Conservation (phyloP, 2,888 invertebrate species). For the Phortica okadai region DNA sequence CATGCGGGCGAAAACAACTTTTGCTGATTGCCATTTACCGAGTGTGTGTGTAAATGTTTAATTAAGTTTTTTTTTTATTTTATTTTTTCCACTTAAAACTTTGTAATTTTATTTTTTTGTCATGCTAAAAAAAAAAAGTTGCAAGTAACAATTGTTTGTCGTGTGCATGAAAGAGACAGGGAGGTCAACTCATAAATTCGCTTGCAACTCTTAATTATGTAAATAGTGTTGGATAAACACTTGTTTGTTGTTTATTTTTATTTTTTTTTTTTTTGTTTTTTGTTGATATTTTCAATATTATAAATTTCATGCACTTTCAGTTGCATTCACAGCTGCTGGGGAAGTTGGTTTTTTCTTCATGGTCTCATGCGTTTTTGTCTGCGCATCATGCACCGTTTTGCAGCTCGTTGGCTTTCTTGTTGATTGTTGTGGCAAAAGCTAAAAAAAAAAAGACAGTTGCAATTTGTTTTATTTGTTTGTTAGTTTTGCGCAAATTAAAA, state of each 20-base stretch:
- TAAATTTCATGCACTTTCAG: conserved; percentile 52
- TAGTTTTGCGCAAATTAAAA: conserved; percentile 57
- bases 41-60: neutral
- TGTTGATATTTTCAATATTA: conserved; percentile 53
- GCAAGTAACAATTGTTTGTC: no score
- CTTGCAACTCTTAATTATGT: conserved; percentile 58
- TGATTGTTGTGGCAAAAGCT: conserved; percentile 57
- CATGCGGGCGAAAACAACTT: neutral
- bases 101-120: conserved; percentile 17
- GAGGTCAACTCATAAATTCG: neutral
- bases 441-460: conserved; percentile 36
- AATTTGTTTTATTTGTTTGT: conserved; percentile 58
- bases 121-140: neutral
- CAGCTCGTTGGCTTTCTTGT: conserved; percentile 62
- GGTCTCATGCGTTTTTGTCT: conserved; percentile 41
- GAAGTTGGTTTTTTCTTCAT: conserved; percentile 7
- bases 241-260: conserved; percentile 39
- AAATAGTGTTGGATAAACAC: conserved; percentile 52
- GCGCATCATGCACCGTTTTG: conserved; percentile 63
- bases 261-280: conserved; percentile 6
- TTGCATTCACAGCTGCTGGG: neutral
- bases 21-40: conserved; percentile 11
- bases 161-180: no score
- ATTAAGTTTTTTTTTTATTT: conserved; percentile 54
- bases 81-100: conserved; percentile 60